Evolutionary conservation across 2,888 invertebrate species (phyloP).

Genomic region (Lepeophtheirus nordmannii): DNA sequence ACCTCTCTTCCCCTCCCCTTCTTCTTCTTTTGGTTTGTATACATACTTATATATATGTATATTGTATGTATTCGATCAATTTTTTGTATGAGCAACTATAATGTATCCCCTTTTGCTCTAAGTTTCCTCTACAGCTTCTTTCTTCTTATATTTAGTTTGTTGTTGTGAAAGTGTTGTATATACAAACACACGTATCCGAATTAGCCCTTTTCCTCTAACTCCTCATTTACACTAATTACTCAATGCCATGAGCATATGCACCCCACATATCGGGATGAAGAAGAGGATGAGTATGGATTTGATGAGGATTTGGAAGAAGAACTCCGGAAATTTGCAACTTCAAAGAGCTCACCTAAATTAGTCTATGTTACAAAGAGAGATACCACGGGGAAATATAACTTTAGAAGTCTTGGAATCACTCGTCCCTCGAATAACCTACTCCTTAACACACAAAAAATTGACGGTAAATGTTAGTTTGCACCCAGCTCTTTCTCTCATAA

Average conservation of each 20-base stretch:
- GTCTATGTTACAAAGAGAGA: not conserved
- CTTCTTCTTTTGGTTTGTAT: too few relatives aligned
- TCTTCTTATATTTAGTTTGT: too few relatives aligned
- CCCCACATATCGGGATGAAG: not conserved
- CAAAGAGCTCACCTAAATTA: not conserved
- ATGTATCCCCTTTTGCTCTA: too few relatives aligned
- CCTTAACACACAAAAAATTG: not conserved
- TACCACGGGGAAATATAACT: not conserved
- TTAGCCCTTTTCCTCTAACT: too few relatives aligned
- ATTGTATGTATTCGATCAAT: too few relatives aligned
- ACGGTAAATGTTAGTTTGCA: constrained; percentile 1
- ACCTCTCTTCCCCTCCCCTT: too few relatives aligned
- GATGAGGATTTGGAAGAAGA: not conserved
- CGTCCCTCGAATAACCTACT: not conserved
- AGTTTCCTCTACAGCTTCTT: too few relatives aligned
- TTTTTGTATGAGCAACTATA: too few relatives aligned
- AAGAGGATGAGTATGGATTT: not conserved
- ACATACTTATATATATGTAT: too few relatives aligned
- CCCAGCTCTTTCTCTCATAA: not conserved
- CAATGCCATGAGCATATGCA: constrained; percentile 2
- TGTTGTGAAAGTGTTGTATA: too few relatives aligned
- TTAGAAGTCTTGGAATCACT: not conserved
- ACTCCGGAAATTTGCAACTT: not conserved
- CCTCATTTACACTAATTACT: too few relatives aligned
- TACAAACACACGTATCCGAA: too few relatives aligned